These are phyloP conservation scores for Atta colombica DNA, from an alignment of 1,140 invertebrate genomes.

Conservation along the genomic window DNA sequence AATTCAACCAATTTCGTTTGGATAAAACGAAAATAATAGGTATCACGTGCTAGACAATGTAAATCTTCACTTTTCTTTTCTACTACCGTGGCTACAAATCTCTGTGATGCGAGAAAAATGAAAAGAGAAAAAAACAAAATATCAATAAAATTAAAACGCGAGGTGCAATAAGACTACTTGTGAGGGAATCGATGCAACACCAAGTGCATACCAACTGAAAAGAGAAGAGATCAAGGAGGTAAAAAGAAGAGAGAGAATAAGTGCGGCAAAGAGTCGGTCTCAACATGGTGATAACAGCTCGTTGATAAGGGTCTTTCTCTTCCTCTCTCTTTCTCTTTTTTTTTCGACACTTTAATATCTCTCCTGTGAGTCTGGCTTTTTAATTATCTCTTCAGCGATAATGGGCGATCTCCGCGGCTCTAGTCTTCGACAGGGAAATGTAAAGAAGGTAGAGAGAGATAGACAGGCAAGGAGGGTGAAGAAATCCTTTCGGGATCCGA, in stretches of 20 bases:
- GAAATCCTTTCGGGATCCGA: conserved; percentile 61
- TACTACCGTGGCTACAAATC: background rate
- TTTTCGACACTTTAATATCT: conserved; percentile 82
- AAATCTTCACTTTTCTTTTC: background rate
- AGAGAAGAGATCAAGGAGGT: conserved; percentile 4
- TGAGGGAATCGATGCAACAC: conserved; percentile 1
- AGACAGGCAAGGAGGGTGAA: conserved; percentile 44
- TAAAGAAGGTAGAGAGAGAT: conserved; percentile 67
- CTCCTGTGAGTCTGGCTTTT: conserved; percentile 79
- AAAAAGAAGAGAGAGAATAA: conserved; percentile 26
- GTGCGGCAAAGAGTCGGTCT: conserved; percentile 55
- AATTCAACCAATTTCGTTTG: conserved; percentile 33
- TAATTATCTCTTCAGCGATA: conserved; percentile 82
- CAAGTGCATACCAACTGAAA: conserved; percentile 20
- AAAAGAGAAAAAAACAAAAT: background rate
- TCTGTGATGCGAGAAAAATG: background rate
- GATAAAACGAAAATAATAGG: background rate
- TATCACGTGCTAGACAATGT: background rate
- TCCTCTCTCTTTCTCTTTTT: conserved; percentile 49
- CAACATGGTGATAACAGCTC: conserved; percentile 75
- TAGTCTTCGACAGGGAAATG: conserved; percentile 77
- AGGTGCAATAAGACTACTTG: conserved; percentile 4
- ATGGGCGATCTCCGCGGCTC: conserved; percentile 76
- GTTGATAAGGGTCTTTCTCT: conserved; percentile 76
- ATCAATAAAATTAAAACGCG: conserved; percentile 29